Conservation (phyloP, 2,113 vertebrate species). For the Vidua chalybeata region DNA sequence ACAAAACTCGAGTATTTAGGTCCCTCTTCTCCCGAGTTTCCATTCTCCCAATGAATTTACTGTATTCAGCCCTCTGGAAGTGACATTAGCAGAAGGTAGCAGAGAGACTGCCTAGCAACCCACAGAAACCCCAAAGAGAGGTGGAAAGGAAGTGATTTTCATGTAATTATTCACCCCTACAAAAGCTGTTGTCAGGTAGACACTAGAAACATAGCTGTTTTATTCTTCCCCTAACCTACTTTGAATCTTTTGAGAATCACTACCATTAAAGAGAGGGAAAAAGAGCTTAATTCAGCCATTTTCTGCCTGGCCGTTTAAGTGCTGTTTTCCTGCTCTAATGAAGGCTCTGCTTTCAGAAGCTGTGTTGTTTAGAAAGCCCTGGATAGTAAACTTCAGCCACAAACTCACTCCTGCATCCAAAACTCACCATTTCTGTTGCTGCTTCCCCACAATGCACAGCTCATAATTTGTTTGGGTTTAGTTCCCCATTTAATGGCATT, state of each 20-base stretch:
- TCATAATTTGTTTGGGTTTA: constrained; percentile 39
- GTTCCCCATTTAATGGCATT: not conserved
- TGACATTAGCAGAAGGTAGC: constrained; percentile 73
- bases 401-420: constrained; percentile 32
- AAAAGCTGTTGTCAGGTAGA: constrained; percentile 83
- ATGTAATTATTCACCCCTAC: constrained; percentile 81
- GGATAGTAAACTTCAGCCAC: constrained; percentile 46
- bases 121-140: constrained; percentile 73
- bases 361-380: constrained; percentile 20
- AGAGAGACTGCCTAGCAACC: constrained; percentile 78
- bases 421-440: not conserved
- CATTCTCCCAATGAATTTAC: constrained; percentile 61
- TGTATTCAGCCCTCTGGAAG: constrained; percentile 70
- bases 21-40: constrained; percentile 33
- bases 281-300: constrained; percentile 78
- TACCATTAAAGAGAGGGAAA: constrained; percentile 60
- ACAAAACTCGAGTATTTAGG: constrained; percentile 57
- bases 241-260: constrained; percentile 75
- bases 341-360: constrained; percentile 63
- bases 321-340: constrained; percentile 62
- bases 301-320: constrained; percentile 72
- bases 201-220: constrained; percentile 80
- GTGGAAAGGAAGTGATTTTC: constrained; percentile 82
- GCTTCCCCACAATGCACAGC: not conserved
- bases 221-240: constrained; percentile 83